Base-by-base conservation (phyloP, 2,113 vertebrate species). In the Nymphicus hollandicus region DNA sequence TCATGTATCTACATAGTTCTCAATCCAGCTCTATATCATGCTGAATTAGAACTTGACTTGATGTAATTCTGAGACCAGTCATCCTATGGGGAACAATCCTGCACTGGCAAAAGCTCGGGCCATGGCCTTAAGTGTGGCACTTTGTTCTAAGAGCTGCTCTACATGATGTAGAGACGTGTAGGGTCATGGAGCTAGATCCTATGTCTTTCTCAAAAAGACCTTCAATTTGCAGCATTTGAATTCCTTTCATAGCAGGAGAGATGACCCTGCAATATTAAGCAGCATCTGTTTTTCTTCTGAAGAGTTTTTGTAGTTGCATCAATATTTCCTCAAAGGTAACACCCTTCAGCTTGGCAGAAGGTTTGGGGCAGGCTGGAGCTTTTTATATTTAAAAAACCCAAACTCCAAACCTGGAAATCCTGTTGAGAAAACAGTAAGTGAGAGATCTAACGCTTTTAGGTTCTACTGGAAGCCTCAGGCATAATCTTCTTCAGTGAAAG, bases 391-490 rank as follows among this genome's bases (percentile, higher is more conserved):
- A 3, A 58, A 68, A 56, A 33, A n/a, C 33, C 3, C 15, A 22
- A 46, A 7, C 24, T 22, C 56, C 56, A 18, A 29, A 73, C 66
- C 56, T 73, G 56, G 46, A 95, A 95, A 91, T 81, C 81, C 69
- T 78, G 44, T 52, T 92, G 60, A 14, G 87, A 92, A 61, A 56
- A 52, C 64, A 56, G 70, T 86, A 78, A 89, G 66, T 61, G 41
- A 76, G 56, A 89, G 63, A 91, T 82, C 89, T 86, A 80, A 94
- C 2, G 9, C 91, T 89, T 91, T 81, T 50, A 58, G 41, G 74
- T 69, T 91, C 91, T 74, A 93, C 70, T 94, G 78, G 93, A 89
- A 82, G 58, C 85, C 66, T 71, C 52, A 41, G 66, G 93, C 81
- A 76, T 76, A 87, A 84, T 80, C 73, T 68, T 23, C 64, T 84